These are phyloP conservation scores for Crioceris asparagi DNA, from an alignment of 2,888 invertebrate genomes.

Conservation along the genomic window DNA sequence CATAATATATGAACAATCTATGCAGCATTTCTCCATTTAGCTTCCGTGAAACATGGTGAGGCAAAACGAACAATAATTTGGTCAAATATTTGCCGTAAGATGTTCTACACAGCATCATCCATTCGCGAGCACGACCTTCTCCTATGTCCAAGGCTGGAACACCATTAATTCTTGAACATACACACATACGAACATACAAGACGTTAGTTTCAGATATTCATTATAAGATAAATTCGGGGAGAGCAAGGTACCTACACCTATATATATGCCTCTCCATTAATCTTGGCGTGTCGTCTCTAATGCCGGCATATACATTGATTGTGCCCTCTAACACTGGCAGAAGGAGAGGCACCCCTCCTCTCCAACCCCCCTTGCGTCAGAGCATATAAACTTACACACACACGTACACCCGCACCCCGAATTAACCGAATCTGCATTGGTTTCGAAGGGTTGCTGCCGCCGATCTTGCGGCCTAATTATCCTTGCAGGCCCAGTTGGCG, in stretches of 20 bases:
- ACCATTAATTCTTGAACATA: constrained; percentile 7
- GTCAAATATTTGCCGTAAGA: constrained; percentile 6
- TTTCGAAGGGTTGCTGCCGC: constrained; percentile 5
- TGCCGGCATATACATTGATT: constrained; percentile 25
- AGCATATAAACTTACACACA: constrained; percentile 9
- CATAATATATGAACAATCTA: too few species aligned
- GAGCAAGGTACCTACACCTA: constrained; percentile 20
- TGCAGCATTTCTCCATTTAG: too few species aligned
- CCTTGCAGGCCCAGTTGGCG: too few species aligned
- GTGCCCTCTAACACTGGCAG: constrained; percentile 14
- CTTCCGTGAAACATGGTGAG: too few species aligned
- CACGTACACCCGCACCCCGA: constrained; percentile 7
- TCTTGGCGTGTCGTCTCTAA: constrained; percentile 25
- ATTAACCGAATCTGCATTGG: constrained; percentile 18
- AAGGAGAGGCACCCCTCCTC: constrained; percentile 2
- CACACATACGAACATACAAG: constrained; percentile 7
- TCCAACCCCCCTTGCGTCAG: constrained; percentile 5
- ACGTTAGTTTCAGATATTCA: constrained; percentile 22
- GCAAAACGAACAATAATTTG: too few species aligned
- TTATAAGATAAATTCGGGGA: constrained; percentile 25
- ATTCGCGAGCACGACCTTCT: constrained; percentile 4
- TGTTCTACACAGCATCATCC: too few species aligned
- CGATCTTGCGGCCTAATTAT: constrained; percentile 17
- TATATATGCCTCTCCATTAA: constrained; percentile 25
- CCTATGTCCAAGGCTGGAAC: not conserved